These are phyloP conservation scores for Xiphias gladius DNA, from an alignment of 2,113 vertebrate genomes.

Conservation along the genomic window DNA sequence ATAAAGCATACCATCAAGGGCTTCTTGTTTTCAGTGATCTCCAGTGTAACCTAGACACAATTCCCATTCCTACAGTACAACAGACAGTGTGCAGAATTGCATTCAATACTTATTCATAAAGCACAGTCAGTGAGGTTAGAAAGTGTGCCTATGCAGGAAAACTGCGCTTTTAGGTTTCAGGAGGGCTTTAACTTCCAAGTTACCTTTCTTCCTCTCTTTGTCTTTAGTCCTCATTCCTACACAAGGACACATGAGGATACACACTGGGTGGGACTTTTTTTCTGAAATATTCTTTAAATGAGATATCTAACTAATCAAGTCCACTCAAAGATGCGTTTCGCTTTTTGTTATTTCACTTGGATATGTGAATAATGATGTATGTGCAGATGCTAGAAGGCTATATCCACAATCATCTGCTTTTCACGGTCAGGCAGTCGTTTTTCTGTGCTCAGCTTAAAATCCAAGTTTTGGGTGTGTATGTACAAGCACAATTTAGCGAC, in stretches of 20 bases:
- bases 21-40: conserved; percentile 57
- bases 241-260: neutral
- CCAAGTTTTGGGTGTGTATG: no score
- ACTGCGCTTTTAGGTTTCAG: neutral
- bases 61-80: conserved; percentile 43
- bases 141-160: neutral
- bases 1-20: conserved; percentile 47
- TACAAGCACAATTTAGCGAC: no score
- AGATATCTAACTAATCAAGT: neutral
- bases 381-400: neutral
- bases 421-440: neutral
- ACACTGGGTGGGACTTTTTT: neutral
- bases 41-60: conserved; percentile 56
- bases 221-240: conserved; percentile 8
- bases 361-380: neutral
- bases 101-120: conserved; percentile 31
- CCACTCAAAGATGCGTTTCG: neutral
- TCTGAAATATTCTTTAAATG: neutral
- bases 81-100: conserved; percentile 19
- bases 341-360: neutral
- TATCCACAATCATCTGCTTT: neutral
- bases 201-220: conserved; percentile 11
- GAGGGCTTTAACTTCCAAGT: conserved; percentile 15
- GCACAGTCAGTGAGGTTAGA: conserved; percentile 6
- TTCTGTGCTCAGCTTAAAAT: neutral